Evolutionary conservation across 2,113 vertebrate species (phyloP).

Genomic region (Cervus canadensis): DNA sequence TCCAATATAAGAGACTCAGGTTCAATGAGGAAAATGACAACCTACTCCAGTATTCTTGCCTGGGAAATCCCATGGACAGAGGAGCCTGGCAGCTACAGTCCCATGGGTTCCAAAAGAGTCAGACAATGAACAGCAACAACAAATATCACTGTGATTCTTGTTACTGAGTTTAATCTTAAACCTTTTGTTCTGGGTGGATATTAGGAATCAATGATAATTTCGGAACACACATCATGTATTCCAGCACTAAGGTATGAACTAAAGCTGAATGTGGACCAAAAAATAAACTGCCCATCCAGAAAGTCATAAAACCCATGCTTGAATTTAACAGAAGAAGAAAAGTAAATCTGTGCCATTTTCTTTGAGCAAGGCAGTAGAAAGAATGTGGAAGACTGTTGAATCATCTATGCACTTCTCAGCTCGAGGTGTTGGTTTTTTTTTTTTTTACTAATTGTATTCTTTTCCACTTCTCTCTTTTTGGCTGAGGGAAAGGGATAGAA

Average conservation of each 20-base stretch:
- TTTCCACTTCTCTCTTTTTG: background rate
- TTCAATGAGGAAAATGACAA: background rate
- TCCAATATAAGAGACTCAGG: background rate
- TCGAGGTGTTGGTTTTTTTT: background rate
- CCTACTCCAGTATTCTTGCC: background rate
- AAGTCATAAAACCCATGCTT: background rate
- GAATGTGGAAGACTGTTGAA: background rate
- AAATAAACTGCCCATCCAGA: background rate
- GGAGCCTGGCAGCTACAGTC: background rate
- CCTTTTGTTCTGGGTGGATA: background rate
- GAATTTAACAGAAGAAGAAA: constrained; percentile 26
- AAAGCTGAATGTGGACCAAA: constrained; percentile 28
- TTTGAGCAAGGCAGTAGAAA: background rate
- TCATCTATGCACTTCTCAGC: background rate
- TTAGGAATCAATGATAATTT: background rate
- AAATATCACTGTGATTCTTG: background rate
- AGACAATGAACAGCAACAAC: background rate
- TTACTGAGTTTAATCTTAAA: background rate
- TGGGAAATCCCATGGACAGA: background rate
- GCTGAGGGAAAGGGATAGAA: background rate
- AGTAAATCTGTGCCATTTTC: constrained; percentile 1
- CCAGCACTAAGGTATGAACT: background rate
- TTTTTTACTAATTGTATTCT: background rate
- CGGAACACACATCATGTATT: background rate
- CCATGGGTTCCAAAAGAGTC: background rate